Evolutionary conservation across 2,797 vertebrate genomes (phyloP), one percentile per base, ranked within the genome.

Genomic region (Centroberyx gerrardi): DNA sequence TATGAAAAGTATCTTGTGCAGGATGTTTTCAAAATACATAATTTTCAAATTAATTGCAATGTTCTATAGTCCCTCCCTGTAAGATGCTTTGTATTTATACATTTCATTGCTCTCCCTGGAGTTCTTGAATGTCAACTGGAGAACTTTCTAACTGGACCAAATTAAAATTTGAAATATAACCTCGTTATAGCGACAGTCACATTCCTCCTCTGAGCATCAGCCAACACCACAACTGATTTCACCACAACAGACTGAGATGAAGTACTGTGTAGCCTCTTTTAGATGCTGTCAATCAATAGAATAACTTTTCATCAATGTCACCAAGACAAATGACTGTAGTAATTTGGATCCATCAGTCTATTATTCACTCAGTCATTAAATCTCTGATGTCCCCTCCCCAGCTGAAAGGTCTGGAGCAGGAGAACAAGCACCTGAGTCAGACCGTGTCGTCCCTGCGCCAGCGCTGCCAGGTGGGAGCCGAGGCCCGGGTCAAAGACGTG

Each of bases 391-490:
- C 14, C 62, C 54, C 18, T 53, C 5, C 74, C 6, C 90, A 99
- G 98, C 83, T 99, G 83, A 98, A 97, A 88, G 96, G 96, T 71
- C 83, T 99, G 74, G 97, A 99, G 87, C 98, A 99, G 86, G 98
- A 99, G 92, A 99, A 97, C 61, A 96, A 98, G 44, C 97, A 98
- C 88, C 91, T 99, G 83, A 96, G 95, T 89, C 96, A 97, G 92
- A 98, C 98, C 0, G 93, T 99, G 69, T 74, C 95, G 8, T 97
- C 97, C 4, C 93, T 99, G 69, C 95, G 98, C 46, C 97, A 99
- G 81, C 97, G 98, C 17, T 97, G 96, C 17, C 97, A 99, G 91
- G 97, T 99, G 53, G 95, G 98, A 22, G 95, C 97, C 0, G 98
- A 99, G 90, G 97, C 98, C 0, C 96, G 97, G 29, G 96, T 98